Percentiles rank a stretch among this genome's conserved stretches.
Evolutionary conservation across 2,797 vertebrate species (phyloP).

Genomic region (Danio choprae): DNA sequence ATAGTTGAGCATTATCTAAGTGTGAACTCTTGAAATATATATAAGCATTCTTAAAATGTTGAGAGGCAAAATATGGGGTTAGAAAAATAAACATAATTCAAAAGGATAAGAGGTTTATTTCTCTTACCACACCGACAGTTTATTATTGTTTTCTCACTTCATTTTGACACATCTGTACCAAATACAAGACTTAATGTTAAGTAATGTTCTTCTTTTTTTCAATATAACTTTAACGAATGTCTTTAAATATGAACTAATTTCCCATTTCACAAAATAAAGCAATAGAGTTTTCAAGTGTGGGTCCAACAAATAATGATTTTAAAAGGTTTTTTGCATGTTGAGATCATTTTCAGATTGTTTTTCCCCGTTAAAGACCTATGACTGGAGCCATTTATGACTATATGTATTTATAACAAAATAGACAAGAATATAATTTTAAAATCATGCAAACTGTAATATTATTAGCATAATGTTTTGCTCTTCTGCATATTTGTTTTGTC

Average conservation of each 20-base stretch:
- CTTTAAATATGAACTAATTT: slow-evolving; percentile 46
- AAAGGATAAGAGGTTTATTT: no score
- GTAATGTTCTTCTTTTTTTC: no score
- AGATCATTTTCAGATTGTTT: slow-evolving; percentile 18
- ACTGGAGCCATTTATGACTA: neutral
- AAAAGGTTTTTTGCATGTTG: slow-evolving; percentile 24
- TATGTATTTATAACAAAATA: slow-evolving; percentile 12
- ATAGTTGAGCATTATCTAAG: no score
- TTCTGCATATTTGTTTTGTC: slow-evolving; percentile 18
- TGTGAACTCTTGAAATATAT: no score
- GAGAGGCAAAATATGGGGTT: no score
- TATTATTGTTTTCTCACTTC: no score
- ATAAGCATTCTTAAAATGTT: no score
- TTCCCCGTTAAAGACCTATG: slow-evolving; percentile 16
- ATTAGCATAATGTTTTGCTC: neutral
- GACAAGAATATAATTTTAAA: neutral
- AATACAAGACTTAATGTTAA: no score
- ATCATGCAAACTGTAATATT: neutral
- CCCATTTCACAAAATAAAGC: slow-evolving; percentile 63
- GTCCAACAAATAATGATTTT: slow-evolving; percentile 47
- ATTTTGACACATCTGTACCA: no score
- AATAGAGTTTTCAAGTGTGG: slow-evolving; percentile 61
- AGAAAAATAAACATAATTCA: no score
- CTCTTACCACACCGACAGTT: no score
- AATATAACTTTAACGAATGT: slow-evolving; percentile 3